Percentiles rank a stretch among this genome's conserved stretches.
phyloP scores from a whole-genome alignment of 2,888 invertebrate species.

The Pocota personata region DNA sequence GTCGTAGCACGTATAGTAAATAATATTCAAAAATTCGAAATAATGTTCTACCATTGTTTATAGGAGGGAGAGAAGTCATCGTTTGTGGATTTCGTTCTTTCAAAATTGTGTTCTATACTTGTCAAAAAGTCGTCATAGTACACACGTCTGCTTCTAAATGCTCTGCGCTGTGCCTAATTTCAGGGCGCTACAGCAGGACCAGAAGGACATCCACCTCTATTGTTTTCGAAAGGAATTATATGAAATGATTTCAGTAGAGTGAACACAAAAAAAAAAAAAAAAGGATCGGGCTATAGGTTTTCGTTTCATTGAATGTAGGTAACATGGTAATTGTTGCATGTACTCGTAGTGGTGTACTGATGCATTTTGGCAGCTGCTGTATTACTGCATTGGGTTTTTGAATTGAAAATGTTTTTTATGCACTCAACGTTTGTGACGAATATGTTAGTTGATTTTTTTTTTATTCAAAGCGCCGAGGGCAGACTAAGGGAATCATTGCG shows the following conservation, averaged over 20 bases:
- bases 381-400: slow-evolving; percentile 24
- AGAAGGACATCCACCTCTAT: slow-evolving; percentile 27
- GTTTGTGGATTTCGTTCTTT: background rate
- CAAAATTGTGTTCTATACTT: background rate
- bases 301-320: background rate
- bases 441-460: background rate
- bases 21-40: background rate
- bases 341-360: slow-evolving; percentile 23
- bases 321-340: slow-evolving; percentile 7
- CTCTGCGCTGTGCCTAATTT: background rate
- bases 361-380: slow-evolving; percentile 52
- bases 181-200: background rate
- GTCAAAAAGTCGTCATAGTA: slow-evolving; percentile 28
- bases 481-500: background rate
- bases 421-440: background rate
- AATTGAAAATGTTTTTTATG: background rate
- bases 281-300: slow-evolving; percentile 2
- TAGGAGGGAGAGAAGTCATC: slow-evolving; percentile 28
- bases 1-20: background rate
- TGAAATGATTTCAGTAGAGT: background rate
- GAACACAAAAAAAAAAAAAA: background rate
- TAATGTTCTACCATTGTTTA: background rate
- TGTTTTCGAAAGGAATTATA: slow-evolving; percentile 24
- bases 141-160: background rate
- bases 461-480: background rate